A percentile compares a stretch with the other conserved stretches of the same genome.
Conservation (phyloP, 2,888 invertebrate species). For the Megalurothrips usitatus region DNA sequence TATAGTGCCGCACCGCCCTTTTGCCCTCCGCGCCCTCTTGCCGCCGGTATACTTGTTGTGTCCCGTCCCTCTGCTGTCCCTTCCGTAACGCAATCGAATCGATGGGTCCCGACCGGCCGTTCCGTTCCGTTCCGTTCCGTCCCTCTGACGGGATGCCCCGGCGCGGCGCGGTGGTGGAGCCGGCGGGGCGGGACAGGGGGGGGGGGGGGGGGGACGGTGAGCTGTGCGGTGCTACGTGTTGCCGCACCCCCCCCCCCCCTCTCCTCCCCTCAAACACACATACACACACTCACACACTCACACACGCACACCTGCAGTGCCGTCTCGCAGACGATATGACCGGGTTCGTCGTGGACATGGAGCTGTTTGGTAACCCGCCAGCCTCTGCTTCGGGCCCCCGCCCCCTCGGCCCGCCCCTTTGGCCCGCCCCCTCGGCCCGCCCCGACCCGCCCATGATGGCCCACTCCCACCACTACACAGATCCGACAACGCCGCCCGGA, state of each 20-base stretch:
- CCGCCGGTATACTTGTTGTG: background rate
- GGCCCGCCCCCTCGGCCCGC: background rate
- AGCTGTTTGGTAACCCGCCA: too few species aligned
- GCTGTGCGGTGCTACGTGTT: background rate
- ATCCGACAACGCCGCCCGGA: too few species aligned
- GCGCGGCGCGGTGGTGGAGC: background rate
- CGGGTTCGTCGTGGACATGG: too few species aligned
- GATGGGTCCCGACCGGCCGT: background rate
- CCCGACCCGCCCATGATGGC: background rate
- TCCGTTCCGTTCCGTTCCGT: too few species aligned
- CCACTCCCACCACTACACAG: too few species aligned
- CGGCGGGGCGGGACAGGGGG: background rate
- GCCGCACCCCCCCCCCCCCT: background rate
- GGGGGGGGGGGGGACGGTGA: background rate
- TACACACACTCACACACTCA: background rate
- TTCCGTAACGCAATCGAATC: conserved; percentile 5
- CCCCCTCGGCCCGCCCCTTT: background rate
- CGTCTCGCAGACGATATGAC: background rate
- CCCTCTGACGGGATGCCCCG: background rate
- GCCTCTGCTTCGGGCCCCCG: background rate
- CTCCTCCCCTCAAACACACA: background rate
- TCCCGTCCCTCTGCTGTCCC: background rate
- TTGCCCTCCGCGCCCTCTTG: too few species aligned
- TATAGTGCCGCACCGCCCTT: too few species aligned
- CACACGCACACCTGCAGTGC: background rate